Percentiles rank a stretch among this genome's conserved stretches.
These are phyloP conservation scores for Smittia aterrima DNA, from an alignment of 2,888 invertebrate genomes.

Conservation along the genomic window DNA sequence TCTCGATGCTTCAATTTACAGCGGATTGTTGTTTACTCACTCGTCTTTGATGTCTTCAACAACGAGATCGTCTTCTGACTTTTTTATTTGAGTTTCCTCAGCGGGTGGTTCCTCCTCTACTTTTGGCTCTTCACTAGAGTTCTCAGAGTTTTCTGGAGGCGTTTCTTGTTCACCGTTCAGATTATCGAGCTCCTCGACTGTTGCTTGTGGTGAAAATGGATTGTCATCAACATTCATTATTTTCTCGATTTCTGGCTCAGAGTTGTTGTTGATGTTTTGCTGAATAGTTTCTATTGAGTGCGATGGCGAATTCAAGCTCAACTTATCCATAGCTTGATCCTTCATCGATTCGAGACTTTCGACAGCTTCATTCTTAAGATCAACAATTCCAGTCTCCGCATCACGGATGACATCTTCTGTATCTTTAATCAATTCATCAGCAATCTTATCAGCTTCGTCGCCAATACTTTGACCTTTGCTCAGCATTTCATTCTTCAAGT, in stretches of 20 bases:
- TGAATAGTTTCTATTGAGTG: conserved; percentile 48
- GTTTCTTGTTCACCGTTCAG: conserved; percentile 3
- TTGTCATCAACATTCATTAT: conserved; percentile 19
- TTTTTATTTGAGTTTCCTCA: neutral
- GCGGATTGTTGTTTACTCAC: conserved; percentile 28
- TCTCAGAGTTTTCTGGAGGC: neutral
- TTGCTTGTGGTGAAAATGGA: conserved; percentile 22
- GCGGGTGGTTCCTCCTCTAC: neutral
- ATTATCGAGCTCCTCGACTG: conserved; percentile 24
- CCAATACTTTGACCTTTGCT: conserved; percentile 42
- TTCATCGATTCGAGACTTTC: conserved; percentile 17
- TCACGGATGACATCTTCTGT: conserved; percentile 38
- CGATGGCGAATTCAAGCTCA: conserved; percentile 1
- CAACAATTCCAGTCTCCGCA: conserved; percentile 32
- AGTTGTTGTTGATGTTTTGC: conserved; percentile 47
- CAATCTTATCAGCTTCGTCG: conserved; percentile 44
- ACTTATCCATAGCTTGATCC: conserved; percentile 1
- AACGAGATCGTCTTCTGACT: conserved; percentile 34
- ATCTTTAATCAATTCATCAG: conserved; percentile 43
- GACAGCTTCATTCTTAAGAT: conserved; percentile 17
- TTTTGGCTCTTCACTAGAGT: neutral
- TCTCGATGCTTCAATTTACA: no score
- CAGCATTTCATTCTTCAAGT: conserved; percentile 39
- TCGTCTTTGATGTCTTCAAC: conserved; percentile 39
- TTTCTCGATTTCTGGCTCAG: conserved; percentile 52